Evolutionary conservation across 2,888 invertebrate species (phyloP).

Genomic region (Argynnis bischoffii): DNA sequence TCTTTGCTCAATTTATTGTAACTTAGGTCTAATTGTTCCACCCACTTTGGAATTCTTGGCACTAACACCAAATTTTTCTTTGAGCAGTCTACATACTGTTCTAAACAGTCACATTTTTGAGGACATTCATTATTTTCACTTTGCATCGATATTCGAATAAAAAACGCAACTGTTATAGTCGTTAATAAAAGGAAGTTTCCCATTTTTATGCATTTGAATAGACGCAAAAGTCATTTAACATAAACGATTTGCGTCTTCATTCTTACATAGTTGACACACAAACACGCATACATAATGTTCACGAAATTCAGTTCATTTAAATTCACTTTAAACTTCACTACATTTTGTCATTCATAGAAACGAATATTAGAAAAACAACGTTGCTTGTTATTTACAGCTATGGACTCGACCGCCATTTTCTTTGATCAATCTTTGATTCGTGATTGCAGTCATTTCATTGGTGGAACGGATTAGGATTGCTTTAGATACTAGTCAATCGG

Average conservation of each 20-base stretch:
- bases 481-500: conserved; percentile 14
- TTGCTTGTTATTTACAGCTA: conserved; percentile 61
- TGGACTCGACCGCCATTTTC: conserved; percentile 72
- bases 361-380: conserved; percentile 54
- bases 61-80: conserved; percentile 86
- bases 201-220: conserved; percentile 77
- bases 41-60: conserved; percentile 90
- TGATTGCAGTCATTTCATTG: conserved; percentile 18
- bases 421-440: conserved; percentile 42
- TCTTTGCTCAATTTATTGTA: conserved; percentile 73
- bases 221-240: conserved; percentile 62
- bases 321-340: conserved; percentile 52
- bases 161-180: conserved; percentile 62
- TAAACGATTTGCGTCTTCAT: conserved; percentile 54
- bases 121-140: conserved; percentile 83
- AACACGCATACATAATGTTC: conserved; percentile 49
- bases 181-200: conserved; percentile 74
- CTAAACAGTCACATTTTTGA: conserved; percentile 87
- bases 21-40: conserved; percentile 87
- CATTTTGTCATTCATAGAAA: conserved; percentile 57
- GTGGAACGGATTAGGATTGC: conserved; percentile 8
- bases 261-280: conserved; percentile 70
- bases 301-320: conserved; percentile 52
- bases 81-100: conserved; percentile 89
- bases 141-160: conserved; percentile 57